phyloP scores from a whole-genome alignment of 2,797 vertebrate species.

The Capromys pilorides region DNA sequence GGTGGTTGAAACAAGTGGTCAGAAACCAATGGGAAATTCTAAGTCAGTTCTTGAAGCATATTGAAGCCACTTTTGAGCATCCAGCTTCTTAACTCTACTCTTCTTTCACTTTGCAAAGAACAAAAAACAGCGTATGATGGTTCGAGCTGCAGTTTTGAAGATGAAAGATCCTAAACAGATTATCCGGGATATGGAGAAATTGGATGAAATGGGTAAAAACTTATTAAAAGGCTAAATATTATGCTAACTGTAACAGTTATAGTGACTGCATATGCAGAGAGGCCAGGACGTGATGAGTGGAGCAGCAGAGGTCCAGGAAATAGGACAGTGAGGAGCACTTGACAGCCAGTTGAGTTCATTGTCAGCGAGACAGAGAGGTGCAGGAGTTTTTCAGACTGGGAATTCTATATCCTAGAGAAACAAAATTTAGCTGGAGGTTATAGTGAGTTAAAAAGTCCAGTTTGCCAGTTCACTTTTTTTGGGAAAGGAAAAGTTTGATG shows the following conservation, averaged over 20 bases:
- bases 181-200: conserved; percentile 98
- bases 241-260: neutral
- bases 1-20: conserved; percentile 20
- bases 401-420: neutral
- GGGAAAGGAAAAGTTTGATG: neutral
- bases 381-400: neutral
- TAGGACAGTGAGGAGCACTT: neutral
- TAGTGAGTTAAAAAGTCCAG: neutral
- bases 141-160: conserved; percentile 97
- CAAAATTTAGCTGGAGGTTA: neutral
- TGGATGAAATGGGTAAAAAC: conserved; percentile 97
- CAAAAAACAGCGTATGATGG: conserved; percentile 99
- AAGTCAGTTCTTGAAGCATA: conserved; percentile 21
- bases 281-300: neutral
- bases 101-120: conserved; percentile 86
- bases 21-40: conserved; percentile 35
- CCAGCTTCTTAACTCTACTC: neutral
- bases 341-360: neutral
- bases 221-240: neutral
- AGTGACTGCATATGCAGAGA: neutral
- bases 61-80: neutral
- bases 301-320: neutral
- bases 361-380: neutral
- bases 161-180: conserved; percentile 99
- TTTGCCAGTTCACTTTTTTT: neutral